Base-by-base conservation (phyloP, 1,140 invertebrate species). In the Drosophila funebris region DNA sequence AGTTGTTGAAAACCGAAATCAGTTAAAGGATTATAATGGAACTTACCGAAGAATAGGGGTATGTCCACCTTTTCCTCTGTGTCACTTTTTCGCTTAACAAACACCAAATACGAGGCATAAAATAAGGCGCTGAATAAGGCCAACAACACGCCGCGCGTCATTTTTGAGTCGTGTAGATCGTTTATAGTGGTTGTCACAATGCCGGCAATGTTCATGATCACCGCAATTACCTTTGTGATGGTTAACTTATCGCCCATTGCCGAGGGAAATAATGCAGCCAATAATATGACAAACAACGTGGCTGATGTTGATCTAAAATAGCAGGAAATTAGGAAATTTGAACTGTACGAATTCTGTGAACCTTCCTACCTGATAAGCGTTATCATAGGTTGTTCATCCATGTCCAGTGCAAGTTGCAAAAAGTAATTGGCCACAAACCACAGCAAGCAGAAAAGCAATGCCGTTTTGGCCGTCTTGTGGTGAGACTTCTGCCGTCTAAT, bases 1-100 rank as follows among this genome's bases (percentile, higher is more conserved):
- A 57, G 36, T 39, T 56, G 52, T 66, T 31, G 9, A 31, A 36
- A 48, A 33, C 5, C 5, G 0, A 31, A 31, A 39, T 16, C 16
- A 36, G 0, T 8, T 4, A 24, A 56, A 37, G 24, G 27, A 43
- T 18, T 37, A n/a, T 4, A 6, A 11, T 1, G 36, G 29, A 9
- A 79, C 92, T 93, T 91, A 96, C 96, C 97, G 93, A 98, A 97
- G 92, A 98, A 98, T 93, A 98, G 95, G 29, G 96, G 96, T 91
- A 98, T 96, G 92, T 97, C 96, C 90, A 98, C 94, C 92, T 96
- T 96, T 78, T 97, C 96, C 92, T 98, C 97, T 82, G 96, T 94
- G 82, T 96, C 95, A 9, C 97, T 96, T 92, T 96, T 96, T 81
- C 95, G 93, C 78, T 95, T 93, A 1, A 98, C 92, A 80, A 97